Percentiles rank a stretch among this genome's conserved stretches.
phyloP scores from a whole-genome alignment of 2,888 invertebrate species.

The Metacarcinus magister region DNA sequence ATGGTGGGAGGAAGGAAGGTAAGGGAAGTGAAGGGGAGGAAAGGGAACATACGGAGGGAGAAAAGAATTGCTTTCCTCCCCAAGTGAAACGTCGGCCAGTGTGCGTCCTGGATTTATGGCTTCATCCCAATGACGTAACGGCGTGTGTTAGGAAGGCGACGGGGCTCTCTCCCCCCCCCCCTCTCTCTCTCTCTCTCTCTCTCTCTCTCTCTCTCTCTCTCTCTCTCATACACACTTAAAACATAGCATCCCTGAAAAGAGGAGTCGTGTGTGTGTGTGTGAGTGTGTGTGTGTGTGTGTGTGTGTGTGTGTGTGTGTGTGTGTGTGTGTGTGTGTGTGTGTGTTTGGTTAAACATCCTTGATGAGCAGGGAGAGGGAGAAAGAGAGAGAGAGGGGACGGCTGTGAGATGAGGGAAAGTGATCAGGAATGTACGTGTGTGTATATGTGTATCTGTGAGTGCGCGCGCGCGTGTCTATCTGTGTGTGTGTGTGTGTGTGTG shows the following conservation, averaged over 20 bases:
- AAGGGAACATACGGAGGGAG: neutral
- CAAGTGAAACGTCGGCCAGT: neutral
- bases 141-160: neutral
- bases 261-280: neutral
- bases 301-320: slow-evolving; percentile 21
- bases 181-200: slow-evolving; percentile 27
- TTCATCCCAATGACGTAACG: slow-evolving; percentile 1
- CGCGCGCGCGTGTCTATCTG: too few relatives aligned
- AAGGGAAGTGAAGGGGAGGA: neutral
- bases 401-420: too few relatives aligned
- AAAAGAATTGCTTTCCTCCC: neutral
- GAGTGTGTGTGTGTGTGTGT: slow-evolving; percentile 1
- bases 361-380: too few relatives aligned
- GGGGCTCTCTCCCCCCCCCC: neutral
- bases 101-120: neutral
- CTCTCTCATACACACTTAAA: neutral
- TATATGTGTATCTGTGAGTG: too few relatives aligned
- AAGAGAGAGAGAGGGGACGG: too few relatives aligned
- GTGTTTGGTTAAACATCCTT: too few relatives aligned
- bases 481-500: neutral
- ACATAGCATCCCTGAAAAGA: neutral
- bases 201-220: slow-evolving; percentile 38
- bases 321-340: neutral
- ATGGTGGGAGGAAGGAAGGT: neutral
- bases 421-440: too few relatives aligned